Evolutionary conservation across 2,888 invertebrate genomes (phyloP).

Genomic region (Therioaphis trifolii): DNA sequence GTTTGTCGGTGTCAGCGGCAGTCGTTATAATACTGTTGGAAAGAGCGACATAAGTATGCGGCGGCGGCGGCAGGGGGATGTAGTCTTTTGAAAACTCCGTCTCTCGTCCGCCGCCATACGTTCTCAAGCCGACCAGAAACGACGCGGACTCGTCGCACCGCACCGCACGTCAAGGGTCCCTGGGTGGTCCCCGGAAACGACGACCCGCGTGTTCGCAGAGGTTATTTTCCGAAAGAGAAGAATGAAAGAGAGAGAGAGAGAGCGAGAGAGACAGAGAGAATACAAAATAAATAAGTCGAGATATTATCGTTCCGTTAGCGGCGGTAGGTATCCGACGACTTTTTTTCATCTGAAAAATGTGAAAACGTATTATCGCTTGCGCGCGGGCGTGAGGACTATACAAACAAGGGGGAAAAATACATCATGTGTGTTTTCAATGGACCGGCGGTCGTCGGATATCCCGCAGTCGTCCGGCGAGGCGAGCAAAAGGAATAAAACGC

Average conservation of each 20-base stretch:
- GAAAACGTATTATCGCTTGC: not conserved
- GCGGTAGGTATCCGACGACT: not conserved
- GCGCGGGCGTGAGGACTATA: not conserved
- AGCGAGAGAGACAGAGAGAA: not conserved
- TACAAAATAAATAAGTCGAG: constrained; percentile 47
- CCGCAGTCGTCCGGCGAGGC: not conserved
- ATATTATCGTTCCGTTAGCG: not conserved
- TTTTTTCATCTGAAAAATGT: constrained; percentile 34
- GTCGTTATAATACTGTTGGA: constrained; percentile 14
- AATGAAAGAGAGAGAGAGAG: not conserved
- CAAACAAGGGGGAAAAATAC: not conserved
- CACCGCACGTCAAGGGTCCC: not conserved
- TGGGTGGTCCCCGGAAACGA: constrained; percentile 41
- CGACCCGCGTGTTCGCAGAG: not conserved
- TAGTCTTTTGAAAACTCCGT: constrained; percentile 31
- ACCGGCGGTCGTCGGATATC: too few relatives aligned
- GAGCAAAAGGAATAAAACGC: too few relatives aligned
- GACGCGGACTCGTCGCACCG: not conserved
- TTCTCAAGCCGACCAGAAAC: not conserved
- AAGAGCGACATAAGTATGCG: not conserved
- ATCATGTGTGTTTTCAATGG: not conserved
- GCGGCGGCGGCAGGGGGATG: not conserved
- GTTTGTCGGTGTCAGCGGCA: not conserved
- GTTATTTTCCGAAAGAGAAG: constrained; percentile 25
- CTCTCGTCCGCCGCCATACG: not conserved